These are phyloP conservation scores for Acanthosepion pharaonis DNA, from an alignment of 2,888 invertebrate genomes.

Conservation along the genomic window DNA sequence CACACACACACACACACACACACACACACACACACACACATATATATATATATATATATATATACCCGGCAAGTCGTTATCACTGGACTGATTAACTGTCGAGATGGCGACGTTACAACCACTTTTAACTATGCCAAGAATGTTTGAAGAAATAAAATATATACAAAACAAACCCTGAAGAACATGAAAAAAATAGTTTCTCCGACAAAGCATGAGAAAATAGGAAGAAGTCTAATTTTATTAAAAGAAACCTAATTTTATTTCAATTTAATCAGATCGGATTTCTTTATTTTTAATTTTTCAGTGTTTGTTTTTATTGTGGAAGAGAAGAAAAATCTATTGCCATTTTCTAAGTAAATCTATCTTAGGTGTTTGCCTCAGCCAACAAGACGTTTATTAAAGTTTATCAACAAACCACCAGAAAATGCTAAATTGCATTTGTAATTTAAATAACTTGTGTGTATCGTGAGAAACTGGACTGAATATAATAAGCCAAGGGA, in stretches of 20 bases:
- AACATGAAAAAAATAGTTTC: too few relatives aligned
- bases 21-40: not conserved
- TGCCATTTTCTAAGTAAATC: too few relatives aligned
- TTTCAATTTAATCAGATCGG: too few relatives aligned
- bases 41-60: not conserved
- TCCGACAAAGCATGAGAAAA: too few relatives aligned
- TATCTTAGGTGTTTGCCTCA: not conserved
- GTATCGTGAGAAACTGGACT: not conserved
- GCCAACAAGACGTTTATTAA: not conserved
- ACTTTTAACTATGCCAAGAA: slow-evolving; percentile 17
- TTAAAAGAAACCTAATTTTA: too few relatives aligned
- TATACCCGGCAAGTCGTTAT: not conserved
- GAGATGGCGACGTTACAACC: not conserved
- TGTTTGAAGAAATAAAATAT: not conserved
- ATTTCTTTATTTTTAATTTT: too few relatives aligned
- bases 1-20: not conserved
- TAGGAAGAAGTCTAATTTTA: too few relatives aligned
- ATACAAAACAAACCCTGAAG: too few relatives aligned
- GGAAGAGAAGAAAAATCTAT: too few relatives aligned
- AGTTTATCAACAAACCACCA: not conserved
- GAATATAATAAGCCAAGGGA: too few relatives aligned
- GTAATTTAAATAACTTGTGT: not conserved
- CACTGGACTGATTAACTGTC: not conserved
- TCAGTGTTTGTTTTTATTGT: too few relatives aligned
- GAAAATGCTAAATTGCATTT: not conserved